phyloP scores from a whole-genome alignment of 1,140 invertebrate species.

The Popillia japonica region DNA sequence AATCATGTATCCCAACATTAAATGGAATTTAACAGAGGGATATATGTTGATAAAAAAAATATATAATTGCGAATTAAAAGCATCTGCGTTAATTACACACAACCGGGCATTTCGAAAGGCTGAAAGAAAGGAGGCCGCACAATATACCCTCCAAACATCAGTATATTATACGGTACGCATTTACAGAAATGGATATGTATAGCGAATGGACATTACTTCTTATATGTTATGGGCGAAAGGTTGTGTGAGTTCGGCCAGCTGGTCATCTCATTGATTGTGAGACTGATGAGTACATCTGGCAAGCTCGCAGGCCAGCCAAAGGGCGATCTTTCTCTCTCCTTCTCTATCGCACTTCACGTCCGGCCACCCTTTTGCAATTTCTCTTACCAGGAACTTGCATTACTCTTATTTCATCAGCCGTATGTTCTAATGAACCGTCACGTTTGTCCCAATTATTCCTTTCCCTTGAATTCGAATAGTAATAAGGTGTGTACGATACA shows the following conservation, averaged over 20 bases:
- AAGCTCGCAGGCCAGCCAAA: conserved; percentile 48
- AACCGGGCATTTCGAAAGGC: too few species aligned
- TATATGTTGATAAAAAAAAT: too few species aligned
- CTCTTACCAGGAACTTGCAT: conserved; percentile 41
- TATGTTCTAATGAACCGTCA: conserved; percentile 42
- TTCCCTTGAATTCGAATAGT: not conserved
- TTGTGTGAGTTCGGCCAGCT: conserved; percentile 49
- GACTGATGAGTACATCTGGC: conserved; percentile 55
- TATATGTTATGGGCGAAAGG: conserved; percentile 4
- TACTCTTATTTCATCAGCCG: conserved; percentile 34
- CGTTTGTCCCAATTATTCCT: conserved; percentile 40
- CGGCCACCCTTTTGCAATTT: conserved; percentile 27
- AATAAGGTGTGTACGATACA: not conserved
- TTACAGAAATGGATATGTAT: not conserved
- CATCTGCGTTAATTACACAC: too few species aligned
- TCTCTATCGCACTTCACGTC: not conserved
- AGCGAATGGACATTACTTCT: not conserved
- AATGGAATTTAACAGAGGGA: too few species aligned
- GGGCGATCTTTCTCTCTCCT: conserved; percentile 46
- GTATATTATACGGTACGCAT: not conserved
- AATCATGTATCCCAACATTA: too few species aligned
- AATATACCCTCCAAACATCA: too few species aligned
- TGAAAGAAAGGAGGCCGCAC: too few species aligned
- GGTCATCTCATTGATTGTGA: conserved; percentile 50
- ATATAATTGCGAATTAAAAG: too few species aligned